Conservation (phyloP, 2,888 invertebrate genomes). For the Drosophila hamatofila region DNA sequence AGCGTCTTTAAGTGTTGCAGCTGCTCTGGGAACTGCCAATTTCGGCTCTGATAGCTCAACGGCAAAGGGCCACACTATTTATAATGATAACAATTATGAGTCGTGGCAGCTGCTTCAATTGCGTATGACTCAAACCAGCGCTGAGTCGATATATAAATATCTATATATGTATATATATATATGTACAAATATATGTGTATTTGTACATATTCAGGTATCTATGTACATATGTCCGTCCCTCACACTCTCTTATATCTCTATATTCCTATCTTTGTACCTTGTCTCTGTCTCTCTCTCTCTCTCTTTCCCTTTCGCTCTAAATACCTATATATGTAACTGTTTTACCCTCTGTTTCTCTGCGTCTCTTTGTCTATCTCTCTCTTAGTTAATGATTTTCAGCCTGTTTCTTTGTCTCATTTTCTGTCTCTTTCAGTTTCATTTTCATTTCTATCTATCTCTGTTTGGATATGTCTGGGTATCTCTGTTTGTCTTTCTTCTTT, state of each 20-base stretch:
- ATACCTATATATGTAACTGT: background rate
- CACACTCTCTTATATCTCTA: background rate
- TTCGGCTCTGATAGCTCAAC: background rate
- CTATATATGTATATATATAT: background rate
- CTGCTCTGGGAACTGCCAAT: constrained; percentile 26
- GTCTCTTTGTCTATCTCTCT: background rate
- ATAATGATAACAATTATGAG: constrained; percentile 42
- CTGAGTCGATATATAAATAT: background rate
- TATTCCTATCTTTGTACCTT: background rate
- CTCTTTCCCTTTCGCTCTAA: background rate
- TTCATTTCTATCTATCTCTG: background rate
- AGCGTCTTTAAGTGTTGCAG: constrained; percentile 29
- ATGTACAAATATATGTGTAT: background rate
- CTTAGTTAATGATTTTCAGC: too few relatives aligned
- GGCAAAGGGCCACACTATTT: constrained; percentile 5
- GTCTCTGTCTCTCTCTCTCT: background rate
- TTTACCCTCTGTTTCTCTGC: too few relatives aligned
- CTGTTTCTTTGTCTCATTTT: background rate
- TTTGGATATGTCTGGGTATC: too few relatives aligned
- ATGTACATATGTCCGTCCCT: background rate
- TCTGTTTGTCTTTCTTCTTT: background rate
- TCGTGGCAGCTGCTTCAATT: constrained; percentile 44
- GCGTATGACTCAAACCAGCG: constrained; percentile 5
- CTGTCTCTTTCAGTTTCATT: background rate
- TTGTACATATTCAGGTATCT: background rate